Base-by-base conservation (phyloP, 2,888 invertebrate genomes). In the Polyploca ridens region DNA sequence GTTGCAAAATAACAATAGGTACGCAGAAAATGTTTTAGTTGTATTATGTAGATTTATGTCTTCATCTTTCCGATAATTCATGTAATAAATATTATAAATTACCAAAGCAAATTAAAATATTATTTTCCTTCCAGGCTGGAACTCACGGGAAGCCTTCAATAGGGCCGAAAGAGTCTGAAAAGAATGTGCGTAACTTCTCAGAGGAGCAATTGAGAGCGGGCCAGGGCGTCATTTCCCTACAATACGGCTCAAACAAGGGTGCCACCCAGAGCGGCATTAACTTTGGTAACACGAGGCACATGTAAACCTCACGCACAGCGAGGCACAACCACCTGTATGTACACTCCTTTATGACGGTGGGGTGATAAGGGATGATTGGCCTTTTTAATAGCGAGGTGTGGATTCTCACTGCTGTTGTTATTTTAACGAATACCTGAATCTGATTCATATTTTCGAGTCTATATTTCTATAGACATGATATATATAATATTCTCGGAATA, bases 191-290 rank as follows among this genome's bases (percentile, higher is more conserved):
- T 71, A 96, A 98, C 85, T 99, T 99, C 94, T 96, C 97, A 14
- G 98, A 99, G 64, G 99, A 99, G 85, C 99, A 99, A 89, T 94
- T 99, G 75, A 96, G 97, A 72, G 99, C 99, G 14, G 98, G 99
- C 0, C 97, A 99, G 83, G 97, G 97, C 62, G 97, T 99, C 68
- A 99, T 99, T 88, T 97, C 98, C 64, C 95, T 99, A 66, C 99
- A 99, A 89, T 98, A 98, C 90, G 99, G 99, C 67, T 98, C 98
- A 83, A 99, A 99, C 95, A 99, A 99, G 93, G 99, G 99, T 38
- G 99, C 99, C 79, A 99, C 95, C 86, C 99, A 99, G 90, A 97
- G 98, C 74, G 99, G 99, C 66, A 98, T 99, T 88, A 99, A 98
- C 91, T 98, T 99, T 83, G 99, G 99, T 78, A 99, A 98, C 94